Evolutionary conservation across 2,113 vertebrate genomes (phyloP).

Genomic region (Talpa occidentalis): DNA sequence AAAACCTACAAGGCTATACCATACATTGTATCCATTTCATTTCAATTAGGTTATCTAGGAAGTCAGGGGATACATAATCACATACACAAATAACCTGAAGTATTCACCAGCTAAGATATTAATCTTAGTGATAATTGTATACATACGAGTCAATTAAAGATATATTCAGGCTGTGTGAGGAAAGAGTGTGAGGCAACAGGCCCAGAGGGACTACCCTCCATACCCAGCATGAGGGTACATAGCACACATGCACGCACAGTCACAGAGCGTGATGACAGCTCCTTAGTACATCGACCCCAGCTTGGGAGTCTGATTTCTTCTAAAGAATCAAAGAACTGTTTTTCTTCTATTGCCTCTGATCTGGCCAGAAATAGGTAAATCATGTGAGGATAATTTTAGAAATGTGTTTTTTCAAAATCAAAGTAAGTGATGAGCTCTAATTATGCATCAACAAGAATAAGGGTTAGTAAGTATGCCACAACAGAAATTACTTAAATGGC

Average conservation of each 20-base stretch:
- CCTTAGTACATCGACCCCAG: not conserved
- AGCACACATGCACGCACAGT: fast-evolving
- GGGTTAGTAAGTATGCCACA: not conserved
- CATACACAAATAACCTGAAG: not conserved
- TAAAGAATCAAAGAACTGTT: fast-evolving
- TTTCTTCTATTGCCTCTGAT: not conserved
- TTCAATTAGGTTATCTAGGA: not conserved
- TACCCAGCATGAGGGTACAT: not conserved
- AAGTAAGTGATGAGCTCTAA: not conserved
- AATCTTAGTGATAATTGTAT: not conserved
- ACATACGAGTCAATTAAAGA: not conserved
- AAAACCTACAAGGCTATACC: not conserved
- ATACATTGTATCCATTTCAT: not conserved
- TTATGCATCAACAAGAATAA: not conserved
- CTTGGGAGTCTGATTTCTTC: not conserved
- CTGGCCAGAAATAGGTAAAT: not conserved
- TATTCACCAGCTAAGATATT: not conserved
- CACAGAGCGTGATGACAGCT: too few species aligned
- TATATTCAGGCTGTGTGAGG: not conserved
- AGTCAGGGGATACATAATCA: not conserved
- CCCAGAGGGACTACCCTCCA: not conserved
- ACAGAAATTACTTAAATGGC: not conserved
- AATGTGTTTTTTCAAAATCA: not conserved
- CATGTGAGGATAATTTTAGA: too few species aligned
- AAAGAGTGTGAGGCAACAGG: not conserved